Percentiles rank a stretch among this genome's conserved stretches.
These are phyloP conservation scores for Acestrorhynchus altus DNA, from an alignment of 2,797 vertebrate species.

Conservation along the genomic window DNA sequence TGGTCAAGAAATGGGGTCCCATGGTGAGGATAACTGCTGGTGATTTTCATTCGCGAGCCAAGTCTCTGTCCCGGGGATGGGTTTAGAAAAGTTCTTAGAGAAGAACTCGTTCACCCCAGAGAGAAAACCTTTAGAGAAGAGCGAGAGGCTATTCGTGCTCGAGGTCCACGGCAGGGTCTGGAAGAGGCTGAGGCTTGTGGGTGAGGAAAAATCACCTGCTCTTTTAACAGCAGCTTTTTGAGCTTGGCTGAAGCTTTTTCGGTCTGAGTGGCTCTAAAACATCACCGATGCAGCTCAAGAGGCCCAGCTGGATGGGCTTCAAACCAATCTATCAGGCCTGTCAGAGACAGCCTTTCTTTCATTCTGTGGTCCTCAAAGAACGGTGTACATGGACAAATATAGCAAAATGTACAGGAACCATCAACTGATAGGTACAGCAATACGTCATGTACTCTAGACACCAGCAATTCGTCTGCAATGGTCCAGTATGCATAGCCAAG, in stretches of 20 bases:
- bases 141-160: neutral
- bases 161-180: neutral
- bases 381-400: neutral
- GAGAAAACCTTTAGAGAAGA: neutral
- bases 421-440: neutral
- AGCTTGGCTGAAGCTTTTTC: slow-evolving; percentile 4
- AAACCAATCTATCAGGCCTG: slow-evolving; percentile 12
- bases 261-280: slow-evolving; percentile 21
- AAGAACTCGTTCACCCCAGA: neutral
- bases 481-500: neutral
- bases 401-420: neutral
- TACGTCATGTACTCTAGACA: neutral
- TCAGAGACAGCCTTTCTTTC: neutral
- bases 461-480: too few relatives aligned
- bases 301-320: slow-evolving; percentile 25
- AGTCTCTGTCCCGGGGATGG: neutral
- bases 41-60: neutral
- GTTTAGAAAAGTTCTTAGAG: neutral
- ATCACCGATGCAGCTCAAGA: slow-evolving; percentile 19
- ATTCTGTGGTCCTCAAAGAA: neutral
- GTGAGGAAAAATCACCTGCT: slow-evolving; percentile 5
- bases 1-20: neutral
- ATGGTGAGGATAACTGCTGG: neutral
- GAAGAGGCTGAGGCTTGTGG: neutral
- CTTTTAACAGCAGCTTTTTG: slow-evolving; percentile 12